phyloP scores from a whole-genome alignment of 2,888 invertebrate species.

The Drosophila meridionalis region DNA sequence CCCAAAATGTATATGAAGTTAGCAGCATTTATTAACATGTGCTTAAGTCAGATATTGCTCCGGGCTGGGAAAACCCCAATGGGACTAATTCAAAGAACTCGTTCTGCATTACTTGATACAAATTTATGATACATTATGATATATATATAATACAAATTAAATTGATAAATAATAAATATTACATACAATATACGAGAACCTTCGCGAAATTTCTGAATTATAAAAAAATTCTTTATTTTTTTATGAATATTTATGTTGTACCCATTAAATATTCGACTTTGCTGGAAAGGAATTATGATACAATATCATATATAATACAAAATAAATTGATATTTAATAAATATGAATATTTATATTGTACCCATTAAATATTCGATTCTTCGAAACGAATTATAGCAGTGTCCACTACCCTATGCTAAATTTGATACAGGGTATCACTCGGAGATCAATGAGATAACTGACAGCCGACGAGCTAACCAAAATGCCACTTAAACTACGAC shows the following conservation, averaged over 20 bases:
- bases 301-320: background rate
- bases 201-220: background rate
- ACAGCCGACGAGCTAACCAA: constrained; percentile 55
- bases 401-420: background rate
- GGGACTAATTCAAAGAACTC: background rate
- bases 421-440: constrained; percentile 39
- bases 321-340: background rate
- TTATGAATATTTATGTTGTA: background rate
- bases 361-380: too few relatives aligned
- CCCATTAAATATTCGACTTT: too few relatives aligned
- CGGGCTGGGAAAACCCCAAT: constrained; percentile 1
- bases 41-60: background rate
- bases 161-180: too few relatives aligned
- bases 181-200: background rate
- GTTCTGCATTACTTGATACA: background rate
- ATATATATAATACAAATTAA: background rate
- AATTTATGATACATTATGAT: background rate
- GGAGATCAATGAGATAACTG: constrained; percentile 49
- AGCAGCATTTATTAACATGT: background rate
- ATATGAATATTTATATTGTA: background rate
- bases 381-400: background rate
- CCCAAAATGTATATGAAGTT: background rate
- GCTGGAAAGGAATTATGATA: background rate
- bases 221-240: background rate
- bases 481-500: constrained; percentile 62